These are phyloP conservation scores for Psittacula cyanocephala DNA, from an alignment of 2,113 vertebrate species.

Conservation along the genomic window DNA sequence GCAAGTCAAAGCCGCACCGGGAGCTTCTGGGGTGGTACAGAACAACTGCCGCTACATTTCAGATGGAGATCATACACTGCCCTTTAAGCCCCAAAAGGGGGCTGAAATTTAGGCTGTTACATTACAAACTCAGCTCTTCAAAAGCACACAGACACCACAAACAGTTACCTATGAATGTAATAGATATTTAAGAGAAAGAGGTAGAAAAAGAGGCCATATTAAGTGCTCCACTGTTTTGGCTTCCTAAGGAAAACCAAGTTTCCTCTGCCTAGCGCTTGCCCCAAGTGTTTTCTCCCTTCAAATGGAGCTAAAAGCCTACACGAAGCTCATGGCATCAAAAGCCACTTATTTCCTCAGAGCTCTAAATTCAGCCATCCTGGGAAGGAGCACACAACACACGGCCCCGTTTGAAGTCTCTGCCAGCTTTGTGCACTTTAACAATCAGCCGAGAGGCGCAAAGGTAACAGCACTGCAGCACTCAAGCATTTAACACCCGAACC, in stretches of 20 bases:
- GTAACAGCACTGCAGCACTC: not conserved
- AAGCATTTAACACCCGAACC: not conserved
- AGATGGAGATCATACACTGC: not conserved
- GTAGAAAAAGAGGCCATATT: not conserved
- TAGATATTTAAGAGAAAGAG: not conserved
- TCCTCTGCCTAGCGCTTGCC: not conserved
- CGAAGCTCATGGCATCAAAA: not conserved
- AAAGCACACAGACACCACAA: not conserved
- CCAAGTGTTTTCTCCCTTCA: not conserved
- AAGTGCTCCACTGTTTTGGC: not conserved
- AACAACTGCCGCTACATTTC: not conserved
- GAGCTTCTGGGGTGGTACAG: rapidly evolving
- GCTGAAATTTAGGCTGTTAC: not conserved
- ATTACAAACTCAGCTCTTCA: not conserved
- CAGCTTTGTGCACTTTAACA: not conserved
- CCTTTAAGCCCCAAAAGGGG: not conserved
- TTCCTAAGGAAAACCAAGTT: not conserved
- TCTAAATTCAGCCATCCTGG: not conserved
- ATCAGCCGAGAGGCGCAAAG: not conserved
- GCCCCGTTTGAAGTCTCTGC: not conserved
- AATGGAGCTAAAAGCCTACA: not conserved
- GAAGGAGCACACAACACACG: not conserved
- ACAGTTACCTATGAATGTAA: rapidly evolving
- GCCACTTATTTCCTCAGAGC: not conserved
- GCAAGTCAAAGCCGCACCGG: not conserved